These are phyloP conservation scores for Sitta carolinensis DNA, from an alignment of 2,797 vertebrate genomes.

Conservation along the genomic window DNA sequence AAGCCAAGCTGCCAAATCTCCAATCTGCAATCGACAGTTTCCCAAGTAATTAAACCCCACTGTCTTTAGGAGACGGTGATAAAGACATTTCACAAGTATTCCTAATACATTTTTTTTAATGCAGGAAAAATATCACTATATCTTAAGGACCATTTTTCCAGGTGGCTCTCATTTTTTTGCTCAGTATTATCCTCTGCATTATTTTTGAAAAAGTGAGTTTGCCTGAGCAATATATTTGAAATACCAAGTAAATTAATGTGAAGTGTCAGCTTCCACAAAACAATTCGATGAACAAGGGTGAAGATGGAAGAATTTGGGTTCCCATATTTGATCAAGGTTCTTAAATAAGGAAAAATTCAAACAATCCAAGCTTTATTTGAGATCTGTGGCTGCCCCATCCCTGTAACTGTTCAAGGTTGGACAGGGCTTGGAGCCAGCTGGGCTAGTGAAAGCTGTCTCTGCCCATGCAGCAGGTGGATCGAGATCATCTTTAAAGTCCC, in stretches of 20 bases:
- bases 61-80: background rate
- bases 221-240: background rate
- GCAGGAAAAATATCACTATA: background rate
- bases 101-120: background rate
- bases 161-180: background rate
- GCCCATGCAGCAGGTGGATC: background rate
- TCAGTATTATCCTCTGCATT: background rate
- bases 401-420: background rate
- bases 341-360: background rate
- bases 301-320: background rate
- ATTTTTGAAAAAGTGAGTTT: background rate
- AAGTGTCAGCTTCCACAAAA: background rate
- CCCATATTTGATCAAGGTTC: background rate
- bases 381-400: background rate
- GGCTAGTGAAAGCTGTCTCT: background rate
- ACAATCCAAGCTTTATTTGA: background rate
- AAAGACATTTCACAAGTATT: background rate
- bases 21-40: background rate
- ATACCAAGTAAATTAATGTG: background rate
- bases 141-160: background rate
- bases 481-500: fast-evolving
- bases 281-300: background rate
- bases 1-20: background rate
- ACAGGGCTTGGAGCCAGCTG: background rate
- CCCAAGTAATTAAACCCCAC: background rate